Percentiles rank a stretch among this genome's conserved stretches.
Evolutionary conservation across 2,888 invertebrate genomes (phyloP).

Genomic region (Icerya purchasi): DNA sequence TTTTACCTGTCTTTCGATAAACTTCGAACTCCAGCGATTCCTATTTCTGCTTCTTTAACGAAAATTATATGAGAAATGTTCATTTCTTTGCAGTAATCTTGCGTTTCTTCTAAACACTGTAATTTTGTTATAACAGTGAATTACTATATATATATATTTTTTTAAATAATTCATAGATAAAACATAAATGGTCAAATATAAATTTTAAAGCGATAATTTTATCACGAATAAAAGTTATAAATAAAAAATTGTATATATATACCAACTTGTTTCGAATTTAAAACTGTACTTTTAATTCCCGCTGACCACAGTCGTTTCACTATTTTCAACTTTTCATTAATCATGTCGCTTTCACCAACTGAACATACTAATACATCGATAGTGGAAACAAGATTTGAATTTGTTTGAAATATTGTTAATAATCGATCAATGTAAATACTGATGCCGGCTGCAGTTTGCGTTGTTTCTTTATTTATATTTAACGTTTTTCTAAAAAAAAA

Average conservation of each 20-base stretch:
- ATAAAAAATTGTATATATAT: background rate
- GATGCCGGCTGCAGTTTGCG: slow-evolving; percentile 51
- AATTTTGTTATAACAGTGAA: too few relatives aligned
- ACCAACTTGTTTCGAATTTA: slow-evolving; percentile 14
- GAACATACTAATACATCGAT: slow-evolving; percentile 46
- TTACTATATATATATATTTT: too few relatives aligned
- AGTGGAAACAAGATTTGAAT: slow-evolving; percentile 29
- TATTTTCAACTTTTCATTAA: slow-evolving; percentile 31
- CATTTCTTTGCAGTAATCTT: slow-evolving; percentile 35
- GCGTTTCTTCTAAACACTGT: slow-evolving; percentile 40
- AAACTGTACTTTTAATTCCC: slow-evolving; percentile 34
- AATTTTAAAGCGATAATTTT: background rate
- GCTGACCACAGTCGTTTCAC: slow-evolving; percentile 42
- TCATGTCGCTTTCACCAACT: slow-evolving; percentile 34
- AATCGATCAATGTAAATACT: slow-evolving; percentile 66
- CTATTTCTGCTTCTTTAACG: slow-evolving; percentile 36
- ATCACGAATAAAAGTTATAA: slow-evolving; percentile 2
- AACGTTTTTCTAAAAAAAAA: slow-evolving; percentile 23
- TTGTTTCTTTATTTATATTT: slow-evolving; percentile 24
- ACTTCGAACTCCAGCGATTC: slow-evolving; percentile 32
- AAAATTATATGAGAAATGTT: slow-evolving; percentile 41
- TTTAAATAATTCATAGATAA: too few relatives aligned
- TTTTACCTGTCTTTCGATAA: slow-evolving; percentile 37
- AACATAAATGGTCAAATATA: too few relatives aligned
- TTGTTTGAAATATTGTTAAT: slow-evolving; percentile 35